A percentile compares a stretch with the other conserved stretches of the same genome.
These are phyloP conservation scores for Pantherophis guttatus DNA, from an alignment of 2,113 vertebrate genomes.

Conservation along the genomic window DNA sequence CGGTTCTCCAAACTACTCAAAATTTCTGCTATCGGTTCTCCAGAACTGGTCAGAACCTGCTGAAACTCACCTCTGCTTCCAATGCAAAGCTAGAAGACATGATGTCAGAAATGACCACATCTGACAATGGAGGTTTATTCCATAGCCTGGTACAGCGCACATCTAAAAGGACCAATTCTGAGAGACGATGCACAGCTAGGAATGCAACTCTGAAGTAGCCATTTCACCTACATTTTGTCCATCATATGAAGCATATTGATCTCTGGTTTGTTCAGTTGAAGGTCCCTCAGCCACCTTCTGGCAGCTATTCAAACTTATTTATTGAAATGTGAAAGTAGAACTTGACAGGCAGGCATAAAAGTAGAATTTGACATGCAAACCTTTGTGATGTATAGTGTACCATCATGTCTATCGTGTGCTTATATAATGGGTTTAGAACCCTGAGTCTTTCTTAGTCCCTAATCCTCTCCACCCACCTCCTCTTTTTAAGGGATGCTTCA, in stretches of 20 bases:
- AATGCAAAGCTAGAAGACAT: background rate
- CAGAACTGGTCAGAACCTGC: no score
- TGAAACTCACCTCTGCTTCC: no score
- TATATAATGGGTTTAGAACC: no score
- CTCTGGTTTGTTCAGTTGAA: background rate
- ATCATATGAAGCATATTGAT: background rate
- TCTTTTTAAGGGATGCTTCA: background rate
- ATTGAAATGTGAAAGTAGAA: background rate
- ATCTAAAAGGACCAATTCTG: background rate
- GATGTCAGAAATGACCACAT: no score
- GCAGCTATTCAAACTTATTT: background rate
- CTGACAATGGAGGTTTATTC: background rate
- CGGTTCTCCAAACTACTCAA: no score
- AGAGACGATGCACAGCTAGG: background rate
- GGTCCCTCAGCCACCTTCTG: no score
- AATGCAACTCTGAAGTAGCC: background rate
- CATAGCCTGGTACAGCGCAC: background rate
- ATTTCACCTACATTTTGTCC: background rate
- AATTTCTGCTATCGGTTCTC: no score
- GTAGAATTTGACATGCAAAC: no score
- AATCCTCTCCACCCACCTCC: background rate
- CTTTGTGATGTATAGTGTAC: background rate
- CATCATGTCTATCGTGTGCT: no score
- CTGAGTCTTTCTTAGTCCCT: background rate
- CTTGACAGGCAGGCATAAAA: background rate